Conservation (phyloP, 2,113 vertebrate genomes). For the Chroicocephalus ridibundus region DNA sequence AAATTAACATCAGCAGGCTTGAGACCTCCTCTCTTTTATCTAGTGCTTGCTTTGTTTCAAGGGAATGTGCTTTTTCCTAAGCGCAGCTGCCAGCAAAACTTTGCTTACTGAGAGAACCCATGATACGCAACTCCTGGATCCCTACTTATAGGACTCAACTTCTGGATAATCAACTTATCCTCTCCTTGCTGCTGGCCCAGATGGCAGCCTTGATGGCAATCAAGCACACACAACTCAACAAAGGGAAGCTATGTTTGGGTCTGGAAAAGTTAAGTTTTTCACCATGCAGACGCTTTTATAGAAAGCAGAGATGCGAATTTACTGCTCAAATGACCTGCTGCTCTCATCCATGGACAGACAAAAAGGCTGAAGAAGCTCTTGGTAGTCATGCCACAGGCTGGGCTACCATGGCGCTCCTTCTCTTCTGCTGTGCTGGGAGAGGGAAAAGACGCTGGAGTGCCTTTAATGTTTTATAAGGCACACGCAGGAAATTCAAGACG, state of each 20-base stretch:
- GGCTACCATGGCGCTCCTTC: background rate
- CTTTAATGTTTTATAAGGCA: background rate
- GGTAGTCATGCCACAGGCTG: background rate
- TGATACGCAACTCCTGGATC: accelerated
- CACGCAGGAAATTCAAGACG: background rate
- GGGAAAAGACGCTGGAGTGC: background rate
- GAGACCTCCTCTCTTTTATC: background rate
- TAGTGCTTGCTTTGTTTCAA: background rate
- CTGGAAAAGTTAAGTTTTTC: background rate
- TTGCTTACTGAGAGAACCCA: background rate
- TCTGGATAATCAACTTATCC: background rate
- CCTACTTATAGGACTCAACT: background rate
- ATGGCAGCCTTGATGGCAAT: background rate
- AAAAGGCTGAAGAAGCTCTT: background rate
- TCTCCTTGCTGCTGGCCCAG: background rate
- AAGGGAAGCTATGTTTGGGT: background rate
- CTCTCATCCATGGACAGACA: background rate
- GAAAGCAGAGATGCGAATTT: background rate
- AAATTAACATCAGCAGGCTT: background rate
- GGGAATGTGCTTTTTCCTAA: background rate
- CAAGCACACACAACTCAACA: background rate
- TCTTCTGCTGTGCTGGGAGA: background rate
- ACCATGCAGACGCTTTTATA: background rate
- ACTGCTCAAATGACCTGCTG: background rate
- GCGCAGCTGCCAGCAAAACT: background rate